Evolutionary conservation across 2,113 vertebrate genomes (phyloP).

Genomic region (Ivindomyrus marchei): DNA sequence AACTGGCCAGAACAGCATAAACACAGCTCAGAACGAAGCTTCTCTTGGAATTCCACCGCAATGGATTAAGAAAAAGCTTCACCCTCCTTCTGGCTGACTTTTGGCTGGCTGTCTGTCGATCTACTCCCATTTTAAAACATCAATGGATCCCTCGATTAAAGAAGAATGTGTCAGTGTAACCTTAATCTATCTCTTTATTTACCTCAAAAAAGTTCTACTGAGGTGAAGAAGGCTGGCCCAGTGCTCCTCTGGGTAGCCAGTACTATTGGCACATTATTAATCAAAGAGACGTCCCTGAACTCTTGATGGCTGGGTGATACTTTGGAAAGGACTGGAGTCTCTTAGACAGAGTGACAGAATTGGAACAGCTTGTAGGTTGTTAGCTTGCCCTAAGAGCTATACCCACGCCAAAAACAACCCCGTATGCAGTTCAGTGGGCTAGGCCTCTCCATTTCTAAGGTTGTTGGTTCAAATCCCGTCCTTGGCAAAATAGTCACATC

Average conservation of each 20-base stretch:
- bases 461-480: background rate
- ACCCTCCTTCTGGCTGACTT: background rate
- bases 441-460: background rate
- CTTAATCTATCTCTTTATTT: background rate
- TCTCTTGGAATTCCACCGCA: background rate
- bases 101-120: background rate
- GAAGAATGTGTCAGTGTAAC: background rate
- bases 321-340: background rate
- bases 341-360: background rate
- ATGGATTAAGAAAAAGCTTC: background rate
- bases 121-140: background rate
- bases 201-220: background rate
- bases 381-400: background rate
- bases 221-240: background rate
- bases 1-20: background rate
- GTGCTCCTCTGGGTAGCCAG: background rate
- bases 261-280: background rate
- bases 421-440: background rate
- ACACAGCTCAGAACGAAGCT: background rate
- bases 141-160: background rate
- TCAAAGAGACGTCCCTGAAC: background rate
- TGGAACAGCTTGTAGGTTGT: background rate
- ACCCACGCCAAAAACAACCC: background rate
- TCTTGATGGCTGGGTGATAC: background rate
- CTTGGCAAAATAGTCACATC: background rate